phyloP scores from a whole-genome alignment of 1,140 invertebrate species.

The Anagrus nilaparvatae region DNA sequence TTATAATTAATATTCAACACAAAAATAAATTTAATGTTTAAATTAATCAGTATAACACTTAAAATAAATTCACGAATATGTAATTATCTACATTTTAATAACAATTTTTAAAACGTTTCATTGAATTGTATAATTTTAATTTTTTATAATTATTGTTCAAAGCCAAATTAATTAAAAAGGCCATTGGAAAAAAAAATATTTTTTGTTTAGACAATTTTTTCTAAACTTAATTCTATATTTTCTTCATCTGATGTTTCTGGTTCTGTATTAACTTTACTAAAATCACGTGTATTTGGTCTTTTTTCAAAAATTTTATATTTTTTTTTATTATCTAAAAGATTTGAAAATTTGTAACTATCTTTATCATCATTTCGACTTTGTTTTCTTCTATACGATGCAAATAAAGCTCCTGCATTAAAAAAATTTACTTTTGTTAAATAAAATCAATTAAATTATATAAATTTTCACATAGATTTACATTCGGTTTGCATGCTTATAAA shows the following conservation, averaged over 20 bases:
- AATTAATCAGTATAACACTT: not conserved
- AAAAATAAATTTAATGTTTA: no score
- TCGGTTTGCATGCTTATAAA: no score
- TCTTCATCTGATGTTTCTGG: conserved; percentile 40
- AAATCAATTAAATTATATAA: no score
- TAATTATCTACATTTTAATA: no score
- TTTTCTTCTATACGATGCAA: conserved; percentile 32
- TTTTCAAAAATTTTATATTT: conserved; percentile 34
- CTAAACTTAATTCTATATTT: conserved; percentile 27
- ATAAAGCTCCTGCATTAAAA: conserved; percentile 31
- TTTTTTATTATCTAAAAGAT: conserved; percentile 29
- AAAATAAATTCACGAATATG: no score
- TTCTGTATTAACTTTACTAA: conserved; percentile 40
- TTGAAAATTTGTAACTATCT: conserved; percentile 36
- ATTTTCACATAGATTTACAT: no score
- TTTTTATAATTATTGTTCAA: no score
- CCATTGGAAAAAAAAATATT: conserved; percentile 3
- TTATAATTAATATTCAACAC: no score
- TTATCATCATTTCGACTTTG: conserved; percentile 33
- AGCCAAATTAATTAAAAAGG: not conserved
- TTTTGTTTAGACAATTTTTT: conserved; percentile 29
- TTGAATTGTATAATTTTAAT: no score
- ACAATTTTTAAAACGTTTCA: no score
- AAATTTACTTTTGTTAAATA: no score
- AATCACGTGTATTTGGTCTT: conserved; percentile 36